Evolutionary conservation across 2,797 vertebrate species (phyloP).

Genomic region (Sphenopsis melanotis): DNA sequence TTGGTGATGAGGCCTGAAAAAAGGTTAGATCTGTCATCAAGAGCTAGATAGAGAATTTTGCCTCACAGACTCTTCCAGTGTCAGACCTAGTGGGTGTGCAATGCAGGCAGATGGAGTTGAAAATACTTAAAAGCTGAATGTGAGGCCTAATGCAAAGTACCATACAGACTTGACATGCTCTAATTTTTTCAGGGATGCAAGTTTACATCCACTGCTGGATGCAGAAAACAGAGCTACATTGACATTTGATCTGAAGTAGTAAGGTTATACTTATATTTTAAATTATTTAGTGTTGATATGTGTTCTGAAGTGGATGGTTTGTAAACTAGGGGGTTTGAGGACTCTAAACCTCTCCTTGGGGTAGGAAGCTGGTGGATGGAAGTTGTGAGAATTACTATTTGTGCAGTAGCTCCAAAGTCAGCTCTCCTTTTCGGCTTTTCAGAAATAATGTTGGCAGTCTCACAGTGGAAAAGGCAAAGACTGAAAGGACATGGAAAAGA

Average conservation of each 20-base stretch:
- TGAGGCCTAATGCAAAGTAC: background rate
- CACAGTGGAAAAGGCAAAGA: background rate
- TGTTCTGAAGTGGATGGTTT: background rate
- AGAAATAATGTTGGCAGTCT: background rate
- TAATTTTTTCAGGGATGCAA: background rate
- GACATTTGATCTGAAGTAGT: background rate
- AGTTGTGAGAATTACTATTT: background rate
- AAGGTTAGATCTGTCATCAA: background rate
- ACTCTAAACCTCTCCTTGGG: background rate
- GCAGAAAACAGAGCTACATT: background rate
- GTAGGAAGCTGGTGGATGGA: background rate
- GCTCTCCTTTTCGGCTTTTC: background rate
- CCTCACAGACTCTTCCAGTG: background rate
- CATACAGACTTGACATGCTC: background rate
- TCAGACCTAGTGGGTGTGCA: background rate
- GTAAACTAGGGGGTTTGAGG: background rate
- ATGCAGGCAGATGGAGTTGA: background rate
- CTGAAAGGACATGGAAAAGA: background rate
- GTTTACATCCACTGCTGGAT: background rate
- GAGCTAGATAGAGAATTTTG: background rate
- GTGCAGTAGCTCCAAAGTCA: background rate
- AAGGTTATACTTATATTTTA: background rate
- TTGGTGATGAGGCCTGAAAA: background rate
- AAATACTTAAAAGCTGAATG: background rate
- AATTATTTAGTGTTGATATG: background rate